phyloP scores from a whole-genome alignment of 2,888 invertebrate genomes.

The Neoaliturus tenellus region DNA sequence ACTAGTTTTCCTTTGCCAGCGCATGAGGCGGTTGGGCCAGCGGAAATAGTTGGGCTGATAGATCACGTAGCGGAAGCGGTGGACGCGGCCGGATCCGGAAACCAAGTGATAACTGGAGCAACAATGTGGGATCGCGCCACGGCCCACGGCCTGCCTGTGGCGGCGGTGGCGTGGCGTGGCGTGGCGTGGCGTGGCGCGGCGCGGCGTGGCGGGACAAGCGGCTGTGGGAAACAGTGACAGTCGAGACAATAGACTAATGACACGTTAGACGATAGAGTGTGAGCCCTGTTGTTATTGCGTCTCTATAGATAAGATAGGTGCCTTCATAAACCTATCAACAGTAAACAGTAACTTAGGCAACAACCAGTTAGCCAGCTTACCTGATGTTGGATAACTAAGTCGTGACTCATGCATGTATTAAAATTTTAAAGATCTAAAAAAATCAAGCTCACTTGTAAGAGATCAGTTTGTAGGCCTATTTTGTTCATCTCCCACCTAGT shows the following conservation, averaged over 20 bases:
- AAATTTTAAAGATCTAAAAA: too few species aligned
- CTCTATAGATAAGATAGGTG: too few species aligned
- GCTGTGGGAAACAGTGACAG: neutral
- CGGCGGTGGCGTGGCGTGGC: neutral
- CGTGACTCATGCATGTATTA: too few species aligned
- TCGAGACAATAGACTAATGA: too few species aligned
- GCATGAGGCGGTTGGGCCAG: neutral
- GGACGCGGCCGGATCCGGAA: conserved; percentile 19
- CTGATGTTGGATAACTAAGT: too few species aligned
- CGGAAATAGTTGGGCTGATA: conserved; percentile 19
- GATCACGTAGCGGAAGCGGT: conserved; percentile 33
- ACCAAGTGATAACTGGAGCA: conserved; percentile 32
- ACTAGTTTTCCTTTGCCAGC: neutral
- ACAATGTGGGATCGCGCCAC: neutral
- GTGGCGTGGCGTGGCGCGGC: neutral
- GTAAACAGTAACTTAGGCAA: too few species aligned
- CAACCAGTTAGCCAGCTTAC: too few species aligned
- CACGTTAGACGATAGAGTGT: too few species aligned
- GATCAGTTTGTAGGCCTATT: too few species aligned
- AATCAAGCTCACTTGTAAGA: too few species aligned
- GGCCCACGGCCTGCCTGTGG: neutral
- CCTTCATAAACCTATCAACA: neutral
- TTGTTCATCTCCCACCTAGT: too few species aligned
- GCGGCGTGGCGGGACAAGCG: neutral
- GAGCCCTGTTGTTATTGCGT: too few species aligned